A percentile compares a stretch with the other conserved stretches of the same genome.
phyloP scores from a whole-genome alignment of 2,888 invertebrate species.

The Thymelicus sylvestris region DNA sequence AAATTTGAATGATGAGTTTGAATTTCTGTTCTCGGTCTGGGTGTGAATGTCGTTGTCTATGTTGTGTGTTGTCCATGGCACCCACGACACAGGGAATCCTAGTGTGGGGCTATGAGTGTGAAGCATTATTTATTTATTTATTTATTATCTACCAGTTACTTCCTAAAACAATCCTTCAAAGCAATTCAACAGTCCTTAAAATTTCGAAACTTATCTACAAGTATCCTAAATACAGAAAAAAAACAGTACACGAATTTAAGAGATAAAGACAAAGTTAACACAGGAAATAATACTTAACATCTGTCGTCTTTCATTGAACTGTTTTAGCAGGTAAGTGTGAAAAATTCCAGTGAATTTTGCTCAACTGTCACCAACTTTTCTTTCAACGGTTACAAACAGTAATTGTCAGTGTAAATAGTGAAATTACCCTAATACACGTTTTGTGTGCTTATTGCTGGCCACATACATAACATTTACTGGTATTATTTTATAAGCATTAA shows the following conservation, averaged over 20 bases:
- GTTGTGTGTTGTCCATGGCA: no score
- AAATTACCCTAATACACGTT: neutral
- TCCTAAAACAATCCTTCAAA: neutral
- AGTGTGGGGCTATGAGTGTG: no score
- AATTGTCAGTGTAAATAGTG: neutral
- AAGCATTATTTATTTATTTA: no score
- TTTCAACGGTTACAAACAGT: neutral
- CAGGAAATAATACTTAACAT: neutral
- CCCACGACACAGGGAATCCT: no score
- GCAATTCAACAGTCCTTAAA: neutral
- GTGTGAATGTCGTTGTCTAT: no score
- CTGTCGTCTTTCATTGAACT: neutral
- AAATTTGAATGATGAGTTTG: no score
- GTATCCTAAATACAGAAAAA: no score
- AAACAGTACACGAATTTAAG: neutral
- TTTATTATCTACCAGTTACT: no score
- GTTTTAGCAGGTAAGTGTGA: neutral
- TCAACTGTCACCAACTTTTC: neutral
- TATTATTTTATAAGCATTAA: no score
- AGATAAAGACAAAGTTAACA: neutral
- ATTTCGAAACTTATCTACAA: no score
- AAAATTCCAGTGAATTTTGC: constrained; percentile 10
- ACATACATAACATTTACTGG: no score
- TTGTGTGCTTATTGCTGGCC: neutral
- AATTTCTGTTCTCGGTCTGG: no score